phyloP scores from a whole-genome alignment of 2,113 vertebrate genomes.

The Megaptera novaeangliae region DNA sequence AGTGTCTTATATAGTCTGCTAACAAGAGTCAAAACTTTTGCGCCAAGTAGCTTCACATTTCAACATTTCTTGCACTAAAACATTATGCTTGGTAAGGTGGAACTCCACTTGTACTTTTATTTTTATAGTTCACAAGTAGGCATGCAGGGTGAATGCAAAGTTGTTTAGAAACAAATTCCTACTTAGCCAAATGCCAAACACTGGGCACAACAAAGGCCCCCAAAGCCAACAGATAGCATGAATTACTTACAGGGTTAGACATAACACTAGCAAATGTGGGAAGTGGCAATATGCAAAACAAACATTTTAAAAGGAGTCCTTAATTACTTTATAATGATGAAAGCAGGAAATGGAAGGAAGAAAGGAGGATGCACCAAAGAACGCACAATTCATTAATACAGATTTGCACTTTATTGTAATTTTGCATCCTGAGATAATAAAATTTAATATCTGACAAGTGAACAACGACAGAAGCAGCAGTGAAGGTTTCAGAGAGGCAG shows the following conservation, averaged over 20 bases:
- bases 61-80: not conserved
- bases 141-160: not conserved
- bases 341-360: not conserved
- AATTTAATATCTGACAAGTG: constrained; percentile 65
- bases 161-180: constrained; percentile 14
- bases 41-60: not conserved
- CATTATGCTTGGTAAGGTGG: not conserved
- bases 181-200: constrained; percentile 15
- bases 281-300: not conserved
- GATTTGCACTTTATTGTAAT: constrained; percentile 71
- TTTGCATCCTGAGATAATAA: constrained; percentile 76
- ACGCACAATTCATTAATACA: constrained; percentile 42
- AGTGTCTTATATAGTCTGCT: not conserved
- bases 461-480: constrained; percentile 72
- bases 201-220: not conserved
- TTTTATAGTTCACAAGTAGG: not conserved
- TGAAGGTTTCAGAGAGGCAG: constrained; percentile 64
- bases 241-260: constrained; percentile 15
- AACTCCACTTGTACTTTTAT: not conserved
- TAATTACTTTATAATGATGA: not conserved
- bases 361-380: not conserved
- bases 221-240: not conserved
- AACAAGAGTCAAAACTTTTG: not conserved
- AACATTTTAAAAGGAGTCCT: not conserved
- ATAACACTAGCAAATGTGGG: not conserved